These are phyloP conservation scores for Holothuria glaberrima DNA, from an alignment of 35 echinoderm and acorn worm genomes.

Conservation along the genomic window DNA sequence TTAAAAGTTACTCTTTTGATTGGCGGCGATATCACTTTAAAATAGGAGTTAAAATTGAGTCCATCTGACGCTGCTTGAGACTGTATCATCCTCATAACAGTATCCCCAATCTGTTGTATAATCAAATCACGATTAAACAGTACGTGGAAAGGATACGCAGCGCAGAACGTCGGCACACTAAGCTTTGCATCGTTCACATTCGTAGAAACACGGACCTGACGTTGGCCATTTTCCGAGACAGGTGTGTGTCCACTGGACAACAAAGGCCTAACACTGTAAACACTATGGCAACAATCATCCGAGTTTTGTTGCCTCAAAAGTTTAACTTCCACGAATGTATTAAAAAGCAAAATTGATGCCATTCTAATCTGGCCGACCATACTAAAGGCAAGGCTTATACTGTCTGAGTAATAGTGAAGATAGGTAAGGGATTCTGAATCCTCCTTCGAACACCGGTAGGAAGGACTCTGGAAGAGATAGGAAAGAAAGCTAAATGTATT, in stretches of 20 bases:
- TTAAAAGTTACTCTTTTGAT: slow-evolving; percentile 83
- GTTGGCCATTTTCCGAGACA: slow-evolving; percentile 36
- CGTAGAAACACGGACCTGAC: slow-evolving; percentile 11
- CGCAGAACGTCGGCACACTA: slow-evolving; percentile 72
- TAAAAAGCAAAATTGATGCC: slow-evolving; percentile 92
- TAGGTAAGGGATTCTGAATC: slow-evolving; percentile 47
- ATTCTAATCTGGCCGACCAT: slow-evolving; percentile 95
- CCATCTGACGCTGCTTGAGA: slow-evolving; percentile 65
- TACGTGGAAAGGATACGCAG: slow-evolving; percentile 90
- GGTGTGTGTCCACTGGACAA: slow-evolving; percentile 57
- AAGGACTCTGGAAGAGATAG: slow-evolving; percentile 74
- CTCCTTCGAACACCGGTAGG: slow-evolving; percentile 83
- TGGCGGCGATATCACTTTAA: slow-evolving; percentile 71
- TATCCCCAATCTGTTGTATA: slow-evolving; percentile 86
- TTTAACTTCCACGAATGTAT: slow-evolving; percentile 93
- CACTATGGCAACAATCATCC: slow-evolving; percentile 66
- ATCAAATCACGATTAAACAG: slow-evolving; percentile 80
- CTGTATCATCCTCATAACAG: slow-evolving; percentile 86
- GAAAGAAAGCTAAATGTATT: no score
- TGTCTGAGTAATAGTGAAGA: slow-evolving; percentile 86
- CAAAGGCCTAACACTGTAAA: slow-evolving; percentile 81
- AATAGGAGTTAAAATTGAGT: slow-evolving; percentile 88
- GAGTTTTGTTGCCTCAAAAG: slow-evolving; percentile 63
- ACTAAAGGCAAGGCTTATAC: slow-evolving; percentile 80
- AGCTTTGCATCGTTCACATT: slow-evolving; percentile 68